Evolutionary conservation across 2,113 vertebrate species (phyloP).

Genomic region (Chionomys nivalis): DNA sequence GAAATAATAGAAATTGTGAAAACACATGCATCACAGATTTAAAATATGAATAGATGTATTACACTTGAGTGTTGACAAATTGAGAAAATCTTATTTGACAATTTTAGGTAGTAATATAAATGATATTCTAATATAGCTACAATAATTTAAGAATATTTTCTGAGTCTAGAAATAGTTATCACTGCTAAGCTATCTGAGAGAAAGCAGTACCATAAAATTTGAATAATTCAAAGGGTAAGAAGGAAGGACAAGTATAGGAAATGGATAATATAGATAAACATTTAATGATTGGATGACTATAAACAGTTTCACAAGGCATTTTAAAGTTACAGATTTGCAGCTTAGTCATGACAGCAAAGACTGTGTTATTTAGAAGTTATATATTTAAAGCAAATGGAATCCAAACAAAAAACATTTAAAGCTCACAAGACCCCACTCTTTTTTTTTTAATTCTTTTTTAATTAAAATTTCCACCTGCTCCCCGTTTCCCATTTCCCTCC

Average conservation of each 20-base stretch:
- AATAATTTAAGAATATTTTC: slow-evolving; percentile 4
- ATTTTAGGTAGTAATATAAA: neutral
- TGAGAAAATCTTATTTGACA: neutral
- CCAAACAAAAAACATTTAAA: neutral
- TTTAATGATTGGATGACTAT: neutral
- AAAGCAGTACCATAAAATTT: neutral
- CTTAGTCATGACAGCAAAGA: neutral
- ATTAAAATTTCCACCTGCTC: no score
- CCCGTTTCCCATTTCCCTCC: no score
- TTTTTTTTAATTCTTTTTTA: no score
- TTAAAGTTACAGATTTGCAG: slow-evolving; percentile 16
- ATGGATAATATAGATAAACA: neutral
- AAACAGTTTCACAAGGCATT: neutral
- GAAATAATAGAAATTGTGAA: slow-evolving; percentile 20
- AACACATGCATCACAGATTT: neutral
- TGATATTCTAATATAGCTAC: neutral
- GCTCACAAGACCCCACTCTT: neutral
- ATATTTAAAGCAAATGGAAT: neutral
- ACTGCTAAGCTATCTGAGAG: neutral
- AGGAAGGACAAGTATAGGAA: neutral
- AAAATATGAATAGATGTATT: neutral
- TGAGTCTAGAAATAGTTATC: neutral
- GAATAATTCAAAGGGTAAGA: neutral
- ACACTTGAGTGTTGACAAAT: neutral
- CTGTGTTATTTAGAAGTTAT: neutral